These are phyloP conservation scores for Eilema caniola DNA, from an alignment of 2,888 invertebrate species.

Conservation along the genomic window DNA sequence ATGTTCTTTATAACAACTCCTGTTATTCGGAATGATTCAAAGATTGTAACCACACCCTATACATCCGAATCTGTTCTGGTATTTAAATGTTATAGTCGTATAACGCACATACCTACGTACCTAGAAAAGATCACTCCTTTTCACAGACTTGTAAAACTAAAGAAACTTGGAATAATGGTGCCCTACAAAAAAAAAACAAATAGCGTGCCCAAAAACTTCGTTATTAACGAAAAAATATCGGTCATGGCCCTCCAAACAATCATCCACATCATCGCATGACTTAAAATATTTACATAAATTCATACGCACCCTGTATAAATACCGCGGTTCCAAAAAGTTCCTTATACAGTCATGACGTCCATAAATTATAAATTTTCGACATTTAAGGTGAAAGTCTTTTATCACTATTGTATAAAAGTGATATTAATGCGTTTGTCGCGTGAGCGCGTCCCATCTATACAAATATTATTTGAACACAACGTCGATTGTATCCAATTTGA, in stretches of 20 bases:
- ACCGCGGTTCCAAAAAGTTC: conserved; percentile 7
- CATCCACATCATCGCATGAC: not conserved
- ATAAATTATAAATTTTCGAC: conserved; percentile 3
- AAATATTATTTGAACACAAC: conserved; percentile 21
- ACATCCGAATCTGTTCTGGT: no score
- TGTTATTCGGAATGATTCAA: no score
- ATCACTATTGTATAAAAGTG: conserved; percentile 13
- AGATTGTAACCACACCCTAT: no score
- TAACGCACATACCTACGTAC: no score
- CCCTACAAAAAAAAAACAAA: no score
- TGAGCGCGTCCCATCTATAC: conserved; percentile 24
- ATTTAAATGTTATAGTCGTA: no score
- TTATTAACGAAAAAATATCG: not conserved
- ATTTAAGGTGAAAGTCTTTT: not conserved
- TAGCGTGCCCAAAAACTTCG: no score
- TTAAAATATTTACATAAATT: not conserved
- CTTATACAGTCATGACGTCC: not conserved
- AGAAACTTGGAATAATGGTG: no score
- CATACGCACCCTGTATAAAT: not conserved
- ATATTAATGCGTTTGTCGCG: conserved; percentile 30
- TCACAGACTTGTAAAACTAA: no score
- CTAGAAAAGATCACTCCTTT: no score
- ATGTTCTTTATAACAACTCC: no score
- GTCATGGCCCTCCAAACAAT: not conserved
- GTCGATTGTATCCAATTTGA: not conserved